Evolutionary conservation across 2,113 vertebrate genomes (phyloP).

Genomic region (Microtus montanus): DNA sequence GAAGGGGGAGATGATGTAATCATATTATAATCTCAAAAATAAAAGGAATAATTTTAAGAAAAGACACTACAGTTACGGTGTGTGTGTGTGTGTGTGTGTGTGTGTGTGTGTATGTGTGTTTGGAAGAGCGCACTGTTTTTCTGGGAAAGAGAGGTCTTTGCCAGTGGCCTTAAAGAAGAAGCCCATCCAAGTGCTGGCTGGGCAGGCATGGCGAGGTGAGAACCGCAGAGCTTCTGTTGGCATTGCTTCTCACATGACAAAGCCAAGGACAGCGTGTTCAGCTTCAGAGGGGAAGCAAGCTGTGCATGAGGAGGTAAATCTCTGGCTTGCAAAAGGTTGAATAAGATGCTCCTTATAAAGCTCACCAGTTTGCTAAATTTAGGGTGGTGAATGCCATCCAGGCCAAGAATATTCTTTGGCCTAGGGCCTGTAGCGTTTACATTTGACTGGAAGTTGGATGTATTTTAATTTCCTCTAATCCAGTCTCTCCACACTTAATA

Average conservation of each 20-base stretch:
- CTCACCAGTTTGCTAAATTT: conserved; percentile 72
- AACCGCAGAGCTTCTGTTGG: conserved; percentile 44
- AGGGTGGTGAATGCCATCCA: conserved; percentile 46
- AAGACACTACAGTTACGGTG: not conserved
- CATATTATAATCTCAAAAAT: not conserved
- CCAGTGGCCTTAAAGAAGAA: conserved; percentile 41
- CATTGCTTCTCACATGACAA: not conserved
- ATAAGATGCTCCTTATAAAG: conserved; percentile 62
- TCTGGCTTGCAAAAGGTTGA: conserved; percentile 70
- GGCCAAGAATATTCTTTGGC: conserved; percentile 70
- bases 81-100: not conserved
- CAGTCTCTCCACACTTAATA: conserved; percentile 29
- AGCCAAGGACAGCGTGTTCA: conserved; percentile 74
- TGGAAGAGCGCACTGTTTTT: not conserved
- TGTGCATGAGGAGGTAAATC: conserved; percentile 67
- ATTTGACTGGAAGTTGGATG: conserved; percentile 52
- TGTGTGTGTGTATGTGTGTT: not conserved
- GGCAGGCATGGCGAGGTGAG: conserved; percentile 32
- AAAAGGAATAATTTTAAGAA: not conserved
- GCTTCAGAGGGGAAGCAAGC: conserved; percentile 30
- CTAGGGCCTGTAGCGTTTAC: conserved; percentile 55
- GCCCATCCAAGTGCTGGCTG: not conserved
- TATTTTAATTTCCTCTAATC: conserved; percentile 52
- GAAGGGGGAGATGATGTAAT: not conserved
- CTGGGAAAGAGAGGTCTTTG: not conserved